phyloP scores from a whole-genome alignment of 1,140 invertebrate genomes.

The Macrotrachela quadricornifera region DNA sequence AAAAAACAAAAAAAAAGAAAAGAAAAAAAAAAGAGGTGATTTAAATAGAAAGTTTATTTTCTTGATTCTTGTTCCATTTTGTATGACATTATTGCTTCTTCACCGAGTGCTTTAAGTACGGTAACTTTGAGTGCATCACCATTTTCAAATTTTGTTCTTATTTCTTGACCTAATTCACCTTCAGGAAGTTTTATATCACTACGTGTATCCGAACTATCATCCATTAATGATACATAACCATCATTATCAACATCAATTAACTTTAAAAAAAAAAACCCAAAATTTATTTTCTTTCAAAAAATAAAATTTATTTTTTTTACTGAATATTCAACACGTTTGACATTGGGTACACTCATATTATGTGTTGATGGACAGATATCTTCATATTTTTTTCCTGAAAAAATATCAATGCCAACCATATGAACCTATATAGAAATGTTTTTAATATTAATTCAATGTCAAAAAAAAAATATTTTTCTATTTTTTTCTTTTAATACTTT shows the following conservation, averaged over 20 bases:
- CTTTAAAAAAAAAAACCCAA: conserved; percentile 27
- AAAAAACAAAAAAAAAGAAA: too few relatives aligned
- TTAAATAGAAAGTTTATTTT: too few relatives aligned
- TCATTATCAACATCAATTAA: conserved; percentile 77
- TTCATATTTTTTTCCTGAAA: conserved; percentile 87
- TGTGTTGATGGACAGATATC: conserved; percentile 99
- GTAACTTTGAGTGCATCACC: conserved; percentile 12
- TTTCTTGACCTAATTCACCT: conserved; percentile 50
- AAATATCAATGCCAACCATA: conserved; percentile 93
- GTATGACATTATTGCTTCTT: conserved; percentile 11
- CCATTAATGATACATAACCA: conserved; percentile 70
- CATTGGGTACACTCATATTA: conserved; percentile 97
- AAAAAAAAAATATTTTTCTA: conserved; percentile 10
- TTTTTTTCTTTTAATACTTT: conserved; percentile 44
- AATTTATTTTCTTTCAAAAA: too few relatives aligned
- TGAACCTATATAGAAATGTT: conserved; percentile 42
- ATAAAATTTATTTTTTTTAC: too few relatives aligned
- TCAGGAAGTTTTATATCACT: conserved; percentile 87
- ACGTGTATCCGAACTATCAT: conserved; percentile 58
- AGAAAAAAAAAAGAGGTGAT: too few relatives aligned
- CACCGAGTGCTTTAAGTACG: conserved; percentile 15
- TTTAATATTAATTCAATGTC: too few relatives aligned
- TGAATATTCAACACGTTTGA: conserved; percentile 87
- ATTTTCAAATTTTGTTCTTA: neutral
- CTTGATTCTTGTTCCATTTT: conserved; percentile 2